Evolutionary conservation across 2,797 vertebrate species (phyloP), one percentile per base, ranked within the genome.

Genomic region (Pseudomugil gertrudae): DNA sequence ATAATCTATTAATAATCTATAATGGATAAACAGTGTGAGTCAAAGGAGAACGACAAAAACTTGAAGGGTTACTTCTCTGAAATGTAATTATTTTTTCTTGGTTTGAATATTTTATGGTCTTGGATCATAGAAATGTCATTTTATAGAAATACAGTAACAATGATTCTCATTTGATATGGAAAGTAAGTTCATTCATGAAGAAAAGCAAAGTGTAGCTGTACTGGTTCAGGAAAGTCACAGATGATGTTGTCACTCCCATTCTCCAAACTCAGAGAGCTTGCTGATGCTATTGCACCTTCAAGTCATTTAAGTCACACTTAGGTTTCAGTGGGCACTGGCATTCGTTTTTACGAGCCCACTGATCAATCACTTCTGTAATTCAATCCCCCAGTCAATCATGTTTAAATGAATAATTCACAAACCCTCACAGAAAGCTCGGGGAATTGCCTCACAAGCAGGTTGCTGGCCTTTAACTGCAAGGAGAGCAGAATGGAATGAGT

Each of bases 371-470:
- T 78, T 77, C 73, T 9, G 81, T 87, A 90, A 90, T 87, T 86
- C 87, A 87, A 90, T 85, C 81, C 73, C 52, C 15, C 40, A 65
- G 84, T 93, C 88, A 88, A 88, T 90, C 85, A 83, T 85, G 76
- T 88, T 90, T 89, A 84, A 86, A 90, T 90, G 87, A 91, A 92
- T 92, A 82, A 90, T 88, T 85, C 75, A 91, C 78, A 77, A 74
- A 67, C 81, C 78, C 57, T 89, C 85, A 77, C 53, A 84, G 73
- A 79, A 74, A 80, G 86, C 88, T 76, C 45, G 38, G 66, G 58
- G 78, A 84, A 86, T 84, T 72, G 79, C 72, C 86, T 79, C 68
- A 52, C 57, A 67, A 70, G 74, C 74, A 64, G 73, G 55, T 32
- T 33, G 43, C 70, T 78, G 74, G 74, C 69, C 61, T 79, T 69